Conservation (phyloP, 2,113 vertebrate species). For the Prolemur simus region DNA sequence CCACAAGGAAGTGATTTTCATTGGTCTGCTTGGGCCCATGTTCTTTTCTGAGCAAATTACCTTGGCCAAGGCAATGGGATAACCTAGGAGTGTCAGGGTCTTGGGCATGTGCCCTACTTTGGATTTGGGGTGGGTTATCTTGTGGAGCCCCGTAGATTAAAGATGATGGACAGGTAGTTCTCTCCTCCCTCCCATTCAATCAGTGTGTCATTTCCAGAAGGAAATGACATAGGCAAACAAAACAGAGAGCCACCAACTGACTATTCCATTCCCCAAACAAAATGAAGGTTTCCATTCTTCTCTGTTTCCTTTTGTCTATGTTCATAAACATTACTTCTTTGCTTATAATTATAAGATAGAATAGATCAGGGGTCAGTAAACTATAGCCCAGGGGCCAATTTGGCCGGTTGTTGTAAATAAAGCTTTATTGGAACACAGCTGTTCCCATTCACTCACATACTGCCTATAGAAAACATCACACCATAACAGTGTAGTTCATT, state of each 20-base stretch:
- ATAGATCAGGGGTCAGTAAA: neutral
- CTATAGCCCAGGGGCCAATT: neutral
- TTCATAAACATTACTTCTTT: neutral
- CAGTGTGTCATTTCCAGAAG: neutral
- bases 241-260: neutral
- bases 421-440: neutral
- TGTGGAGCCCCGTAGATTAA: neutral
- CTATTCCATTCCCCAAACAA: neutral
- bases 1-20: neutral
- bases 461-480: neutral
- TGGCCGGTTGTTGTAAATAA: constrained; percentile 9
- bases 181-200: neutral
- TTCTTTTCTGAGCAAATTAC: neutral
- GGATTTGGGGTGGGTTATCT: neutral
- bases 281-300: neutral
- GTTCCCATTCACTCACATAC: neutral
- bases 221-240: neutral
- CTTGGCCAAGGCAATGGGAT: neutral
- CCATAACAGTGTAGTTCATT: neutral
- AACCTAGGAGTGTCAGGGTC: neutral
- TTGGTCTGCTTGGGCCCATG: neutral
- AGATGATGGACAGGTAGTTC: neutral
- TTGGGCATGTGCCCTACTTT: neutral
- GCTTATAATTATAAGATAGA: neutral
- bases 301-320: neutral